Base-by-base conservation (phyloP, 92 coral and sea anemone genomes). In the Pocillopora meandrina region DNA sequence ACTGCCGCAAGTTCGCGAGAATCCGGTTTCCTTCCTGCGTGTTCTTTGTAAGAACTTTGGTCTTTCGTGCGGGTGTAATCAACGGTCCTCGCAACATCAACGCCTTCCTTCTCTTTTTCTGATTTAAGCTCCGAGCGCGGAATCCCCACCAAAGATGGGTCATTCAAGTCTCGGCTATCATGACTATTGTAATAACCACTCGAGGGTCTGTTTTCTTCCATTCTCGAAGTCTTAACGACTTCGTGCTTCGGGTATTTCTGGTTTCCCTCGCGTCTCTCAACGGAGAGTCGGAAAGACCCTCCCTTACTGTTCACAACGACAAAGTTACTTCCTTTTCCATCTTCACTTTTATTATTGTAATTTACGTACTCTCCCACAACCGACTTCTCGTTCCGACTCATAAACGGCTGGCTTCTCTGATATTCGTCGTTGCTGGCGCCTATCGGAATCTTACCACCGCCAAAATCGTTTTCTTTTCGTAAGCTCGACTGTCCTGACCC, bases 311-410 rank as follows among this genome's bases (percentile, higher is more conserved):
- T 79, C 17, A 83, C 74, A 26, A 83, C 52, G 26, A 74, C 79
- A 73, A 62, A 61, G 16, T 80, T 59, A 47, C 86, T 80, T 8
- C 92, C 81, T 23, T 85, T 89, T 0, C 83, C 89, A 57, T 89
- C 92, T 10, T 83, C 92, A 26, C 72, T 73, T 36, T 80, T 79
- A 10, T 81, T 87, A 68, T 89, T 89, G 84, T 89, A 89, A 66
- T 81, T 87, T 14, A 89, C 85, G 69, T 90, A 91, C 77, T 91
- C 97, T 52, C 95, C 93, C 12, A 93, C 56, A 84, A 93, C 91
- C 31, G 97, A 93, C 85, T 92, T 94, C 83, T 92, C 97, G 36
- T 87, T 93, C 80, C 85, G 87, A 42, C 61, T 83, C 58, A 71
- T 79, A 59, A 68, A 74, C 15, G 62, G 84, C 72, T 87, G 90